Evolutionary conservation across 64 coral and sea anemone species (phyloP).

Genomic region (Pachyseris speciosa): DNA sequence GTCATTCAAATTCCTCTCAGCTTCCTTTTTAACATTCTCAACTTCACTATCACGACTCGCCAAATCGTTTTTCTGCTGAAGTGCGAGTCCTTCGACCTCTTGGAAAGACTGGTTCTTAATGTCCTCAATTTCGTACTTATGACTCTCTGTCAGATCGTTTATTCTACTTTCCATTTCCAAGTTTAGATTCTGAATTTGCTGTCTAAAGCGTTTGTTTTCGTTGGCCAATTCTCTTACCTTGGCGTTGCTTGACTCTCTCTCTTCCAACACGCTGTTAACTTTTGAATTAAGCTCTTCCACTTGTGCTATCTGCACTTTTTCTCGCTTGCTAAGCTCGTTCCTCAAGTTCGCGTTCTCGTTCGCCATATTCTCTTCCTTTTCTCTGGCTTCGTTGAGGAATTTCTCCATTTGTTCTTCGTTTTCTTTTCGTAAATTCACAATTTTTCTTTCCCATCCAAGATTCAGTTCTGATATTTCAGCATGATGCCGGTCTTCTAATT

Average conservation of each 20-base stretch:
- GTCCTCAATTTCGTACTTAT: conserved; percentile 76
- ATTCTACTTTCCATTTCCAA: conserved; percentile 85
- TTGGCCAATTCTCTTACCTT: conserved; percentile 89
- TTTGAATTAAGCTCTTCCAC: conserved; percentile 72
- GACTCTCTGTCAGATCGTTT: conserved; percentile 80
- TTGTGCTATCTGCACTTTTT: conserved; percentile 57
- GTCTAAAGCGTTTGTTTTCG: conserved; percentile 86
- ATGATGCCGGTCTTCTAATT: conserved; percentile 36
- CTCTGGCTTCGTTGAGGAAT: conserved; percentile 73
- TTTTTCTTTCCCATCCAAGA: conserved; percentile 74
- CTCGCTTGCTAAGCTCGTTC: conserved; percentile 73
- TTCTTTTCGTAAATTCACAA: conserved; percentile 82
- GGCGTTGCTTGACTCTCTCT: conserved; percentile 54
- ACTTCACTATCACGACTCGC: conserved; percentile 33
- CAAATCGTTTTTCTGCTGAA: conserved; percentile 80
- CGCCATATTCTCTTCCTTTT: conserved; percentile 81
- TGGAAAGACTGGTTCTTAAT: conserved; percentile 60
- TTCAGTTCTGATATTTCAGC: conserved; percentile 68
- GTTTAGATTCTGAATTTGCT: conserved; percentile 69
- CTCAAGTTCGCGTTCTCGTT: conserved; percentile 73
- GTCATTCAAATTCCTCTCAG: conserved; percentile 68
- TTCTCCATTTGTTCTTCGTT: conserved; percentile 79
- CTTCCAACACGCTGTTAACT: conserved; percentile 62
- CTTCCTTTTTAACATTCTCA: conserved; percentile 57
- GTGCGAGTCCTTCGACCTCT: conserved; percentile 58